Percentiles rank a stretch among this genome's conserved stretches.
Evolutionary conservation across 64 coral and sea anemone genomes (phyloP).

Genomic region (Actinia equina): DNA sequence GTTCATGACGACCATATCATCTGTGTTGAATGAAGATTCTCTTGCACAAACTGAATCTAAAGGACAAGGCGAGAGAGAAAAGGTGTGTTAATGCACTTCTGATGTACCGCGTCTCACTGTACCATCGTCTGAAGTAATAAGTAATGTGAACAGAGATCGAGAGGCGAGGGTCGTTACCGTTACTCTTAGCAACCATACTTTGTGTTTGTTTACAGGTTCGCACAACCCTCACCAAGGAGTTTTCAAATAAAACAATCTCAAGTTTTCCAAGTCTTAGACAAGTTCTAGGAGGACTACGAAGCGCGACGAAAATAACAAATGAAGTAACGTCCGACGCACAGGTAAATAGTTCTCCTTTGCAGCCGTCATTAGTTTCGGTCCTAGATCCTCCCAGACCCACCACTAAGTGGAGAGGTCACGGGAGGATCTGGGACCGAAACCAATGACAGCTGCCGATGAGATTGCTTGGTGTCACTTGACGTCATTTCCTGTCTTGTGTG

Average conservation of each 20-base stretch:
- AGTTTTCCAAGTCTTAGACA: conserved; percentile 37
- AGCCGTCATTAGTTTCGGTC: too few relatives aligned
- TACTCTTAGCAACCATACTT: background rate
- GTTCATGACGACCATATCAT: conserved; percentile 30
- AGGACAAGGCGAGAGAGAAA: background rate
- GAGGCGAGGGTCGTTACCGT: too few relatives aligned
- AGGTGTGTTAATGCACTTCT: background rate
- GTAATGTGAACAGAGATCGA: too few relatives aligned
- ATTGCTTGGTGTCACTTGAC: too few relatives aligned
- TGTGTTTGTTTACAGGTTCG: conserved; percentile 30
- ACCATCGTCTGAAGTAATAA: too few relatives aligned
- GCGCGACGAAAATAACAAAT: conserved; percentile 12
- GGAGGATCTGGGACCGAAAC: too few relatives aligned
- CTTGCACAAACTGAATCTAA: background rate
- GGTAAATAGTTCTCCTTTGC: background rate
- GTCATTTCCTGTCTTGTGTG: too few relatives aligned
- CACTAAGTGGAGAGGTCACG: too few relatives aligned
- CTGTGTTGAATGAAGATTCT: conserved; percentile 42
- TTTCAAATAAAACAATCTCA: conserved; percentile 23
- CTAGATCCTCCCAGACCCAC: too few relatives aligned
- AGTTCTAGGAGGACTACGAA: conserved; percentile 34
- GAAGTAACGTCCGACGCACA: conserved; percentile 36
- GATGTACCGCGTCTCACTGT: too few relatives aligned
- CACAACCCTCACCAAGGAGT: conserved; percentile 7
- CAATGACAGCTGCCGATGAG: too few relatives aligned